Evolutionary conservation across 1,140 invertebrate genomes (phyloP).

Genomic region (Drosophila ogumai): DNA sequence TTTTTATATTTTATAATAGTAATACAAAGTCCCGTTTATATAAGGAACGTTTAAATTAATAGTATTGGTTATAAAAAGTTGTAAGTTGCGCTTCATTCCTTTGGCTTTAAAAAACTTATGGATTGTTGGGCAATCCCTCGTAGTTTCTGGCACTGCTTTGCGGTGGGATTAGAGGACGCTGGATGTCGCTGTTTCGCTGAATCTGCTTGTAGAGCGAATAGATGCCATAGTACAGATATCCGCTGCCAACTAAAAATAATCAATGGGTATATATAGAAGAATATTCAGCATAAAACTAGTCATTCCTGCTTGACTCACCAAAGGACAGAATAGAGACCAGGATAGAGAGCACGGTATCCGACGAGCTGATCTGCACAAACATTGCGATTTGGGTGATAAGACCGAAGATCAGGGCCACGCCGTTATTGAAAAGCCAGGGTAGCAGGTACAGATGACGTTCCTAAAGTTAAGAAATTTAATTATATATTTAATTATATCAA

Average conservation of each 20-base stretch:
- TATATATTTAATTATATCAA: background rate
- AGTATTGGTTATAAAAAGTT: background rate
- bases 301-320: slow-evolving; percentile 3
- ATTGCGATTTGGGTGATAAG: background rate
- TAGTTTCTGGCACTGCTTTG: background rate
- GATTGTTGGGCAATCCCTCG: background rate
- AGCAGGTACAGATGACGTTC: slow-evolving; percentile 60
- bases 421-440: slow-evolving; percentile 62
- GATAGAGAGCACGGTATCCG: background rate
- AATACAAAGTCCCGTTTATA: background rate
- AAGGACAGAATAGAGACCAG: background rate
- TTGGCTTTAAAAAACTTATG: background rate
- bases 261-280: background rate
- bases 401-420: background rate
- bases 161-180: slow-evolving; percentile 30
- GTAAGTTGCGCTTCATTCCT: too few species aligned
- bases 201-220: slow-evolving; percentile 62
- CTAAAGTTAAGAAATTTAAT: slow-evolving; percentile 11
- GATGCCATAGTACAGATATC: slow-evolving; percentile 54
- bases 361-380: background rate
- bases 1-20: background rate
- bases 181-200: slow-evolving; percentile 38
- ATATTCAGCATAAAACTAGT: background rate
- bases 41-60: background rate
- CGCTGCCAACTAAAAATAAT: slow-evolving; percentile 37